Conservation (phyloP, 2,888 invertebrate species). For the Lysandra coridon region DNA sequence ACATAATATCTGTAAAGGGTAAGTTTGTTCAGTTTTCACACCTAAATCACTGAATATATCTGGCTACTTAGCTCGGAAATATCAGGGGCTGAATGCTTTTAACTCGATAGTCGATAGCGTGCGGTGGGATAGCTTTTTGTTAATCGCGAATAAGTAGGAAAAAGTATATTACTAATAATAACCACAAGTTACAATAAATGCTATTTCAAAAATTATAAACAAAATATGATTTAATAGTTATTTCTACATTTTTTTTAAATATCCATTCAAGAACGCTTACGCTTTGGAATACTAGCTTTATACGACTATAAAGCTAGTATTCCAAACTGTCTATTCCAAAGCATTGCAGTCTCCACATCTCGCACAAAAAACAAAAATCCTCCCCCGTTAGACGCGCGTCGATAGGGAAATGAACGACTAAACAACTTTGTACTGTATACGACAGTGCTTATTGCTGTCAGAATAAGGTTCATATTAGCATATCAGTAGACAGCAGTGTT, state of each 20-base stretch:
- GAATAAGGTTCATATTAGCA: background rate
- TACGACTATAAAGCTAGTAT: background rate
- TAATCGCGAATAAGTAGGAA: background rate
- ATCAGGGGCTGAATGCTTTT: background rate
- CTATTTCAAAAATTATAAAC: background rate
- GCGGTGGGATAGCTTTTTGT: background rate
- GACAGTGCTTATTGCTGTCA: background rate
- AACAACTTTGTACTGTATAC: background rate
- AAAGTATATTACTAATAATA: background rate
- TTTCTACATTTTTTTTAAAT: too few relatives aligned
- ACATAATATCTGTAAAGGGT: background rate
- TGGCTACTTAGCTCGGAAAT: background rate
- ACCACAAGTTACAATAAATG: background rate
- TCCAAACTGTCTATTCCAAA: background rate
- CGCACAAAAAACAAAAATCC: background rate
- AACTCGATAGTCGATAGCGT: background rate
- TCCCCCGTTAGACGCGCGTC: constrained; percentile 13
- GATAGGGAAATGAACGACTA: constrained; percentile 16
- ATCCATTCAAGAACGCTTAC: too few relatives aligned
- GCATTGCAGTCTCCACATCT: background rate
- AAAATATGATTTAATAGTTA: background rate
- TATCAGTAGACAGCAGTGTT: background rate
- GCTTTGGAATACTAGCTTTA: too few relatives aligned
- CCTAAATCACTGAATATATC: background rate
- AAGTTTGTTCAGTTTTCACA: background rate